phyloP scores from a whole-genome alignment of 1,140 invertebrate species.

The Propsilocerus akamusi region DNA sequence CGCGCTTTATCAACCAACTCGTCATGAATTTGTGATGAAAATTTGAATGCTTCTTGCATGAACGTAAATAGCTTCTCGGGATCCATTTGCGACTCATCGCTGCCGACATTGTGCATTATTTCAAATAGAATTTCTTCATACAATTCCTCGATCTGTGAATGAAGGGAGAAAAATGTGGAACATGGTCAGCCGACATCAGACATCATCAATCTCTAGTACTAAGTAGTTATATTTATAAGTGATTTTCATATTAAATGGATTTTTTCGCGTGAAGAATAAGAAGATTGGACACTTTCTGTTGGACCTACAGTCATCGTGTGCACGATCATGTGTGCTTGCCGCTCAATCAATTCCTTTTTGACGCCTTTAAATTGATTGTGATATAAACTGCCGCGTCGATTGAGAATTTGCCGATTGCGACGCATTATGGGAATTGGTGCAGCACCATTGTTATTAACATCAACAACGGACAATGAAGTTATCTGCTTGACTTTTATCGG shows the following conservation, averaged over 20 bases:
- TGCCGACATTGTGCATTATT: conserved; percentile 81
- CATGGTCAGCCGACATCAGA: neutral
- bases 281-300: neutral
- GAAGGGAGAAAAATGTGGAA: conserved; percentile 5
- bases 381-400: conserved; percentile 20
- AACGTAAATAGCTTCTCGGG: conserved; percentile 58
- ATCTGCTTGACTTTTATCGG: neutral
- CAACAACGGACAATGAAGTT: neutral
- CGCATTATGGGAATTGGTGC: too few relatives aligned
- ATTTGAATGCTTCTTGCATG: conserved; percentile 74
- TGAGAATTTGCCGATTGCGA: conserved; percentile 9
- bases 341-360: conserved; percentile 51
- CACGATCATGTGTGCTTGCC: conserved; percentile 44
- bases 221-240: neutral
- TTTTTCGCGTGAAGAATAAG: neutral
- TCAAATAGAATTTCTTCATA: conserved; percentile 86
- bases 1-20: conserved; percentile 44
- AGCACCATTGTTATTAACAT: neutral
- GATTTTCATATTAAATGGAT: neutral
- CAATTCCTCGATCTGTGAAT: conserved; percentile 65
- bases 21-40: conserved; percentile 52
- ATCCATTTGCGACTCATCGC: conserved; percentile 45
- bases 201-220: neutral
- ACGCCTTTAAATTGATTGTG: conserved; percentile 41
- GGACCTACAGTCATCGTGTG: conserved; percentile 56